Evolutionary conservation across 2,888 invertebrate species (phyloP).

Genomic region (Patella depressa): DNA sequence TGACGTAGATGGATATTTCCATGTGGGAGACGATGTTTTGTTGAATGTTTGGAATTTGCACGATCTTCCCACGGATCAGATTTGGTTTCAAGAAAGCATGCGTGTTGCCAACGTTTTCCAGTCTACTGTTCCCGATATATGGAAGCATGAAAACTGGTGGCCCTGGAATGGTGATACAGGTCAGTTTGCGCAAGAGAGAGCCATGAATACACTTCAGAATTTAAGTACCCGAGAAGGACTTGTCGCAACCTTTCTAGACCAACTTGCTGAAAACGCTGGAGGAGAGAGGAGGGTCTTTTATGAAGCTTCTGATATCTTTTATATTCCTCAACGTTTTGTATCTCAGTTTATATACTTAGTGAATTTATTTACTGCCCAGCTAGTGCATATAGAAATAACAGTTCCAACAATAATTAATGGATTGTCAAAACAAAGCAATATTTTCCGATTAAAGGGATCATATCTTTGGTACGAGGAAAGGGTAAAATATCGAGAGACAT

Average conservation of each 20-base stretch:
- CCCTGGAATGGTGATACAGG: neutral
- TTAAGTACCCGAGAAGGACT: neutral
- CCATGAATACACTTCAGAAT: neutral
- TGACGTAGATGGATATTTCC: conserved; percentile 14
- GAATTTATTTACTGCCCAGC: neutral
- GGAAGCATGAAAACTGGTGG: neutral
- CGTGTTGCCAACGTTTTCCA: neutral
- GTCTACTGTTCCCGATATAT: conserved; percentile 4
- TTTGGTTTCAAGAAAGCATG: conserved; percentile 19
- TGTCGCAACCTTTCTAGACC: neutral
- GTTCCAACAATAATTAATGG: neutral
- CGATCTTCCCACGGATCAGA: neutral
- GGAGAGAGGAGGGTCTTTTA: neutral
- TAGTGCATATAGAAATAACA: neutral
- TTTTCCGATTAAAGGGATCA: neutral
- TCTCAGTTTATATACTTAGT: neutral
- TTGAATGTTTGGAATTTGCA: conserved; percentile 15
- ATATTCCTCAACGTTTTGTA: neutral
- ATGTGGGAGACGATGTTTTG: conserved; percentile 16
- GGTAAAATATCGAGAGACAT: neutral
- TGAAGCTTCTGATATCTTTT: neutral
- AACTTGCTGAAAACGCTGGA: neutral
- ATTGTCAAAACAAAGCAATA: neutral
- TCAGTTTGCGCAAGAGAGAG: neutral
- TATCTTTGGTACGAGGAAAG: conserved; percentile 4